Percentiles rank a stretch among this genome's conserved stretches.
phyloP scores from a whole-genome alignment of 2,797 vertebrate genomes.

The Tapera naevia region DNA sequence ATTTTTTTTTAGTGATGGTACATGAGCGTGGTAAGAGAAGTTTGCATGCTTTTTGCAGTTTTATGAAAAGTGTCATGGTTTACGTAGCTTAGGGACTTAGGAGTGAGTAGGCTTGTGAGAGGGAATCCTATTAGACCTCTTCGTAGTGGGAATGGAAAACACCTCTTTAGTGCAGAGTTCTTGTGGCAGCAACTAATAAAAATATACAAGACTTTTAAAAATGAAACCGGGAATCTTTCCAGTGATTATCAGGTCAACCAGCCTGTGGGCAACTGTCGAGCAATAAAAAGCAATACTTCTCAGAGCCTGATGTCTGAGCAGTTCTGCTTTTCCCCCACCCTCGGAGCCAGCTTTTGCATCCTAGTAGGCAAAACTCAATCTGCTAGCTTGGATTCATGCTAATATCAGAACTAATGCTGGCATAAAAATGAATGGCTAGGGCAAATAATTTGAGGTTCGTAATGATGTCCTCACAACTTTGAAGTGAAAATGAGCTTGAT shows the following conservation, averaged over 20 bases:
- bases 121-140: not conserved
- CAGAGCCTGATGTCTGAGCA: not conserved
- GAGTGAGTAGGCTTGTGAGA: not conserved
- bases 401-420: not conserved
- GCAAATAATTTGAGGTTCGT: not conserved
- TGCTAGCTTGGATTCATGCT: not conserved
- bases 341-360: not conserved
- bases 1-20: not conserved
- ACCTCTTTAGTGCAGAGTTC: not conserved
- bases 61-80: not conserved
- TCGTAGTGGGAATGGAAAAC: accelerated
- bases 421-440: not conserved
- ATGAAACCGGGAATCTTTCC: not conserved
- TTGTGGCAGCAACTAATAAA: not conserved
- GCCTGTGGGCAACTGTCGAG: not conserved
- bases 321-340: not conserved
- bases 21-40: not conserved
- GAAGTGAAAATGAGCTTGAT: not conserved
- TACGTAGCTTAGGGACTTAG: not conserved
- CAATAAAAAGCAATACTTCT: not conserved
- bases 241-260: not conserved
- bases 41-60: not conserved
- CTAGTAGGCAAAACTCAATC: not conserved
- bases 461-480: not conserved
- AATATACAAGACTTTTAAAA: not conserved